Base-by-base conservation (phyloP, 2,113 vertebrate species). In the Caracal caracal region DNA sequence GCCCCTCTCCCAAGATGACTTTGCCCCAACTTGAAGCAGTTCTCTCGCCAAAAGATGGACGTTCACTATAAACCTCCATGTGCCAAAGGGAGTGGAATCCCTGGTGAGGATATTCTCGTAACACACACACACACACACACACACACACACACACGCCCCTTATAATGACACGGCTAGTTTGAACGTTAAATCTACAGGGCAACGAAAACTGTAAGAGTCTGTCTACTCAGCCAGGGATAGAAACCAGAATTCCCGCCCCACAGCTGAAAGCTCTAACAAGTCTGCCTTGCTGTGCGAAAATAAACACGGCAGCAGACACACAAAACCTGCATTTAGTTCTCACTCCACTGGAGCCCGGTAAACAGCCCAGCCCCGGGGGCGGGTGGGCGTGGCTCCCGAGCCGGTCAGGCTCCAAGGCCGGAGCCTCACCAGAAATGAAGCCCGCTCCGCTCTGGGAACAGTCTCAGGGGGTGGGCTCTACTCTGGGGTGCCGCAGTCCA, bases 261-360 rank as follows among this genome's bases (percentile, higher is more conserved):
- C 56, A 70, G 75, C 94, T 92, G 90, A 96, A 88, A 61, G 84
- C 84, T 80, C 53, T 22, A 93, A 90, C 81, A 91, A 26, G 37
- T 89, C 92, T 63, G 95, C 88, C 37, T 70, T 49, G 89, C 95
- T 19, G 1, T 70, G 73, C 97, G 97, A 96, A 98, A 97, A 97
- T 68, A 98, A 98, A 98, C 88, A 96, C 0, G 86, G 76, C 87
- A 92, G 88, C 71, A 59, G 92, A 95, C 53, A 66, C 37, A 97
- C 90, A 98, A 98, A 97, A 93, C 91, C 93, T 88, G 56, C 95
- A 93, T 96, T 97, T 91, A 97, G 93, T 40, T 56, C 94, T 91
- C 95, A 19, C 92, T 51, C 12, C 30, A 2, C 73, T 49, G 17
- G 40, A 68, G 90, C 96, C 92, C 65, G 94, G 95, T 95, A 96